Evolutionary conservation across 2,888 invertebrate genomes (phyloP).

Genomic region (Physocephala rufipes): DNA sequence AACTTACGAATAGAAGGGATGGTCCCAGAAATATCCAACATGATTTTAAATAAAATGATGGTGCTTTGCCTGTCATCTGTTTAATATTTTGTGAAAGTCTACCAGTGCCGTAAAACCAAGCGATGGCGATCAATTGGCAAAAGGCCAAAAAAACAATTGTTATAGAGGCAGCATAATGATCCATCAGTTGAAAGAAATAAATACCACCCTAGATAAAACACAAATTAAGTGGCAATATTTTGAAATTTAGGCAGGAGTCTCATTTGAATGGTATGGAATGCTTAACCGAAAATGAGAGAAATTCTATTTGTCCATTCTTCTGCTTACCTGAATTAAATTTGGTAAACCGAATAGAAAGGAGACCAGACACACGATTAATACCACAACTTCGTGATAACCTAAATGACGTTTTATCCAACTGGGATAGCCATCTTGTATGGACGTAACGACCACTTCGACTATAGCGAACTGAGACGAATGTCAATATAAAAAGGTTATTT

Average conservation of each 20-base stretch:
- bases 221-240: constrained; percentile 71
- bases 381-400: constrained; percentile 86
- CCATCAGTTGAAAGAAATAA: constrained; percentile 90
- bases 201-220: constrained; percentile 77
- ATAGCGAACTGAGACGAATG: constrained; percentile 80
- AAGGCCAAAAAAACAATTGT: constrained; percentile 93
- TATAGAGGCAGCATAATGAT: constrained; percentile 92
- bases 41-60: constrained; percentile 82
- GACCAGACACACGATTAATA: constrained; percentile 81
- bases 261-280: too few relatives aligned
- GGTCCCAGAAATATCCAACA: constrained; percentile 89
- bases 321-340: constrained; percentile 80
- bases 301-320: too few relatives aligned
- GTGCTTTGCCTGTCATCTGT: constrained; percentile 87
- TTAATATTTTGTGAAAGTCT: constrained; percentile 83
- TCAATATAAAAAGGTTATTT: neutral
- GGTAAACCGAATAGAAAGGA: constrained; percentile 88
- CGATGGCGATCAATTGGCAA: constrained; percentile 90
- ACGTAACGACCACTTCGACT: constrained; percentile 93
- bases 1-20: constrained; percentile 75
- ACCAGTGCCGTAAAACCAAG: constrained; percentile 90
- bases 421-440: constrained; percentile 92
- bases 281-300: too few relatives aligned
- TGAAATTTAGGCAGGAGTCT: too few relatives aligned
- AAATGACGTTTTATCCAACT: constrained; percentile 84